Percentiles rank a stretch among this genome's conserved stretches.
These are phyloP conservation scores for Drosophila anomalipes DNA, from an alignment of 2,888 invertebrate species.

Conservation along the genomic window DNA sequence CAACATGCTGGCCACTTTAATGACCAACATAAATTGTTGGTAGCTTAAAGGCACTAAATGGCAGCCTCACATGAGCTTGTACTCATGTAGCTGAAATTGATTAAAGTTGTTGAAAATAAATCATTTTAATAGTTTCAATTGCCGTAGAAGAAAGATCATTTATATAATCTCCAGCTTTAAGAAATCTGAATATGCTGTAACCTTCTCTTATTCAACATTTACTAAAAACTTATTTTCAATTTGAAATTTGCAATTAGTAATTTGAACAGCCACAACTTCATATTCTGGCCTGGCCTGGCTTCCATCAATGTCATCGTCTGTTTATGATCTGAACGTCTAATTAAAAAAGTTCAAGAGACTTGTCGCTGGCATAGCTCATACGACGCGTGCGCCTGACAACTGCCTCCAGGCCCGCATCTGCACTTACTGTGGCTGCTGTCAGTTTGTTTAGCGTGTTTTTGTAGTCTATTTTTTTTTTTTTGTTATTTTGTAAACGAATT, in stretches of 20 bases:
- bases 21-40: conserved; percentile 33
- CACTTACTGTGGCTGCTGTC: conserved; percentile 22
- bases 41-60: conserved; percentile 14
- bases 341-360: conserved; percentile 72
- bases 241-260: not conserved
- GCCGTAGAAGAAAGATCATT: not conserved
- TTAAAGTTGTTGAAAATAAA: not conserved
- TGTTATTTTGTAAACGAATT: conserved; percentile 55
- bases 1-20: conserved; percentile 38
- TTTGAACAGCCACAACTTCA: not conserved
- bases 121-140: not conserved
- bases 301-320: conserved; percentile 57
- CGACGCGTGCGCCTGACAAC: conserved; percentile 55
- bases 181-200: not conserved
- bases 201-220: not conserved
- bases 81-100: not conserved
- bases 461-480: conserved; percentile 14
- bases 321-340: conserved; percentile 59
- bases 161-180: not conserved
- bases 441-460: conserved; percentile 23
- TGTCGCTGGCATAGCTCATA: conserved; percentile 62
- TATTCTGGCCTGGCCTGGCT: conserved; percentile 1
- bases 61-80: not conserved
- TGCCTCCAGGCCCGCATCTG: conserved; percentile 3
- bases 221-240: not conserved